Evolutionary conservation across 2,113 vertebrate species (phyloP), one percentile per base, ranked within the genome.

Genomic region (Cathartes aura): DNA sequence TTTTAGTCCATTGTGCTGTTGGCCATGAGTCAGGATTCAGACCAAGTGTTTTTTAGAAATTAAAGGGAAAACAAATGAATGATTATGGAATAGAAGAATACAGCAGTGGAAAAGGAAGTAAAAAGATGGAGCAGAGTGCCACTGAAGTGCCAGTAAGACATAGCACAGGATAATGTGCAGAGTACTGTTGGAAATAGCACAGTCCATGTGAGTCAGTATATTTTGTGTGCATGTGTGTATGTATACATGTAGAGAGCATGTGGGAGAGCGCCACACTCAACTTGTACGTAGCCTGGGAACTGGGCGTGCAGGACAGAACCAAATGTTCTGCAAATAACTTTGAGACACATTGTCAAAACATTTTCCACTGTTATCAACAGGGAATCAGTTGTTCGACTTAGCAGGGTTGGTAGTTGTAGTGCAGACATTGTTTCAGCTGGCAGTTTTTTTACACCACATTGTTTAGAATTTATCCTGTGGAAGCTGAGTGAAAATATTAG

Each of bases 351-450:
- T 42, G 67, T 47, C 74, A 34, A 26, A 88, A 32, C 12, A 8
- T 67, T 34, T 55, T 42, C 55, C 47, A 3, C 12, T 29, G 26
- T 45, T 70, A 15, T 0, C 36, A 7, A 13, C 53, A 48, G 36
- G 71, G 80, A 36, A 81, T 59, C 2, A 0, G 63, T 30, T 73
- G 53, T 42, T 88, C 0, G 0, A 2, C 29, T 3, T 6, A 47
- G 32, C 36, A 55, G 85, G 15, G 24, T 15, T 52, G 34, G n/a
- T 26, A 13, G 58, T 22, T 62, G 40, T 20, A 63, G 32, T 18
- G 45, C 87, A 76, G 59, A 47, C 43, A 12, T 34, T 2, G 3
- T 48, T 82, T 53, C 1, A 8, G 42, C 48, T 87, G 62, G 34
- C 62, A 58, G 27, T 1, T 40, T 38, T 75, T 78, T 76, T 42